These are phyloP conservation scores for Xenentodon cancila DNA, from an alignment of 2,797 vertebrate species.

Conservation along the genomic window DNA sequence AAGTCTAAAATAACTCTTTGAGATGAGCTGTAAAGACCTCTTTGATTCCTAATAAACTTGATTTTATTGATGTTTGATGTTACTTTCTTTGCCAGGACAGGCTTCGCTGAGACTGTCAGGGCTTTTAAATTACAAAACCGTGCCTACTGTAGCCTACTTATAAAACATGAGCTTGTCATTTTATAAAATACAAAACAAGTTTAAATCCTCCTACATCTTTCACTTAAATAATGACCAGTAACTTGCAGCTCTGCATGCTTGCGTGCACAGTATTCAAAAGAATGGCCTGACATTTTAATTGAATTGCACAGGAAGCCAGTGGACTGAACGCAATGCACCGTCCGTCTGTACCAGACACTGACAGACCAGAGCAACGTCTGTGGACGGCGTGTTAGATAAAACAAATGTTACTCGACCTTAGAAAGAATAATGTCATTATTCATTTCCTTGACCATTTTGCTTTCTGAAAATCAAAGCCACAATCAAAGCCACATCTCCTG, in stretches of 20 bases:
- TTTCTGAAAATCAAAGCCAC: constrained; percentile 1
- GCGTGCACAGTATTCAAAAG: constrained; percentile 24
- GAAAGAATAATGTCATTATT: background rate
- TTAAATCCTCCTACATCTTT: background rate
- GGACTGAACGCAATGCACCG: constrained; percentile 14
- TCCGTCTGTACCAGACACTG: constrained; percentile 19
- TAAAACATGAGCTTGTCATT: too few species aligned
- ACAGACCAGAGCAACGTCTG: too few species aligned
- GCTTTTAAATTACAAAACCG: constrained; percentile 39
- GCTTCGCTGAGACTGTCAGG: constrained; percentile 25
- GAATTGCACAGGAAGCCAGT: constrained; percentile 63
- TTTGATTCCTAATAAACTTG: constrained; percentile 16
- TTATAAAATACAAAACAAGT: background rate
- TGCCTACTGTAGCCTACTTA: too few species aligned
- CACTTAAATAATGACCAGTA: constrained; percentile 14
- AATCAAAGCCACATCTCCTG: constrained; percentile 1
- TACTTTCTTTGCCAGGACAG: constrained; percentile 9
- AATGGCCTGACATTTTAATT: constrained; percentile 56
- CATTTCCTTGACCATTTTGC: background rate
- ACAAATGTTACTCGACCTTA: constrained; percentile 1
- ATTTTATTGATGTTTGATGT: constrained; percentile 19
- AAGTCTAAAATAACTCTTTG: constrained; percentile 9
- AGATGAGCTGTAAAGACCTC: background rate
- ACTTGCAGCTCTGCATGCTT: constrained; percentile 2
- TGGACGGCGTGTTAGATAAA: background rate